phyloP scores from a whole-genome alignment of 1,140 invertebrate genomes.

The Diorhabda elongata region DNA sequence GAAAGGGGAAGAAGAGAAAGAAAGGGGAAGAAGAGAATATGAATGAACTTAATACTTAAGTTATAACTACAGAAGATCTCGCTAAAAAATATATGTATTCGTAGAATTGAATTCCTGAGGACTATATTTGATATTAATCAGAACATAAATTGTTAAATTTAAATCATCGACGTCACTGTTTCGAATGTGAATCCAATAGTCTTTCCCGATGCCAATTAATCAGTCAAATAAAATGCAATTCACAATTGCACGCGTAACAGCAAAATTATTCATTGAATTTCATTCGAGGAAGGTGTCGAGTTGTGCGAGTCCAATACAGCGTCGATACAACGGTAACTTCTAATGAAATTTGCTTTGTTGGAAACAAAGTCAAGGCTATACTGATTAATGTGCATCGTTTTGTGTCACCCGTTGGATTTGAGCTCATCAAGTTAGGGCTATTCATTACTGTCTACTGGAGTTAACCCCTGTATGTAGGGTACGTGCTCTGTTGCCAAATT shows the following conservation, averaged over 20 bases:
- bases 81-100: no score
- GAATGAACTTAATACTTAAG: no score
- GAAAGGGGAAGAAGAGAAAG: no score
- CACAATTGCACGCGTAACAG: conserved; percentile 5
- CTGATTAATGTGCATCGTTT: conserved; percentile 41
- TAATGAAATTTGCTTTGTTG: conserved; percentile 13
- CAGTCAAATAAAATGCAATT: not conserved
- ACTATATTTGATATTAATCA: no score
- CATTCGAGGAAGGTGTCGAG: conserved; percentile 1
- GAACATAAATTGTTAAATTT: no score
- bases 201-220: conserved; percentile 6
- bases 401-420: conserved; percentile 39
- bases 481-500: not conserved
- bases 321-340: not conserved
- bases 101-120: no score
- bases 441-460: conserved; percentile 39
- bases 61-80: no score
- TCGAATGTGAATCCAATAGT: not conserved
- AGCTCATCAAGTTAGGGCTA: conserved; percentile 39
- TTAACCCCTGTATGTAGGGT: conserved; percentile 23
- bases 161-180: not conserved
- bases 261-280: conserved; percentile 13
- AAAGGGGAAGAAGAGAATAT: no score
- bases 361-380: conserved; percentile 36
- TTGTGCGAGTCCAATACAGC: not conserved